phyloP scores from a whole-genome alignment of 2,113 vertebrate genomes.

The Daubentonia madagascariensis region DNA sequence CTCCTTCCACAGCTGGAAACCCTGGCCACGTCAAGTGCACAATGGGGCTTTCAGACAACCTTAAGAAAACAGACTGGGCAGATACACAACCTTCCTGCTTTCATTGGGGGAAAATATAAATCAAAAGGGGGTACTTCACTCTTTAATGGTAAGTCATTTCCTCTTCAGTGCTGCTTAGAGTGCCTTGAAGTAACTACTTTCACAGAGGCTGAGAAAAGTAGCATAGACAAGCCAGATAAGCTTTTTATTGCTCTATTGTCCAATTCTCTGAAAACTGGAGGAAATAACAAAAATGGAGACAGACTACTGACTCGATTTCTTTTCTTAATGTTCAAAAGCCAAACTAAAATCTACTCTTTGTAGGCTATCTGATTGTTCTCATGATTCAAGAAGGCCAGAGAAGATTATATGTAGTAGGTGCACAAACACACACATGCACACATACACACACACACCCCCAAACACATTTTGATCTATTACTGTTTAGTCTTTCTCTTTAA shows the following conservation, averaged over 20 bases:
- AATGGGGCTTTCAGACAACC: slow-evolving; percentile 45
- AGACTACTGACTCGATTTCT: not conserved
- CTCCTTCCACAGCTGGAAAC: slow-evolving; percentile 11
- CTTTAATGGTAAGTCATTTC: slow-evolving; percentile 42
- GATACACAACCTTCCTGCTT: not conserved
- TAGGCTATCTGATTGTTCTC: not conserved
- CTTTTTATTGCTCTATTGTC: not conserved
- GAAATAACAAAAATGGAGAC: not conserved
- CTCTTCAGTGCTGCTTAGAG: not conserved
- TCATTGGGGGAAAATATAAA: not conserved
- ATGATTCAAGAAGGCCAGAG: not conserved
- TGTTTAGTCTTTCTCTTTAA: not conserved
- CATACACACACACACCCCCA: not conserved
- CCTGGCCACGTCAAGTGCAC: not conserved
- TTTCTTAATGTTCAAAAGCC: not conserved
- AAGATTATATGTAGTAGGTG: not conserved
- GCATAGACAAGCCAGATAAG: not conserved
- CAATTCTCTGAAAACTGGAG: not conserved
- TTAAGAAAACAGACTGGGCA: slow-evolving; percentile 29
- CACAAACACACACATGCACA: not conserved
- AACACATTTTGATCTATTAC: not conserved
- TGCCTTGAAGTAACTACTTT: not conserved
- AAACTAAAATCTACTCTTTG: not conserved
- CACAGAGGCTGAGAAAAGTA: not conserved
- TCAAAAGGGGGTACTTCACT: slow-evolving; percentile 2